These are phyloP conservation scores for Pissodes strobi DNA, from an alignment of 1,140 invertebrate species.

Conservation along the genomic window DNA sequence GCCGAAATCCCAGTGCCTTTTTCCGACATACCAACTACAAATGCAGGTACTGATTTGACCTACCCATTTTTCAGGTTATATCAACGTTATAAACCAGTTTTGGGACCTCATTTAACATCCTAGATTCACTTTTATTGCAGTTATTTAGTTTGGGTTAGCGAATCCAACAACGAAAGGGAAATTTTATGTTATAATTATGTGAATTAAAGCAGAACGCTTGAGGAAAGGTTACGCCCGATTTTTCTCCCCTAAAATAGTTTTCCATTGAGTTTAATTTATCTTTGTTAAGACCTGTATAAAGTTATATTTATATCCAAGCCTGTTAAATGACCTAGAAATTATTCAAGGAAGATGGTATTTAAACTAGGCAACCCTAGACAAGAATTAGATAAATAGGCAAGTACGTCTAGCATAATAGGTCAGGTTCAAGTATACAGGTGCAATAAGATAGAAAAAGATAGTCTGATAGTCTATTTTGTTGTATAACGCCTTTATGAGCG, in stretches of 20 bases:
- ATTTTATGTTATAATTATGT: no score
- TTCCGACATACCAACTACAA: constrained; percentile 40
- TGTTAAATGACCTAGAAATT: constrained; percentile 31
- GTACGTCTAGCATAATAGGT: constrained; percentile 47
- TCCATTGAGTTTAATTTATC: no score
- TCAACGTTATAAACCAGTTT: constrained; percentile 7
- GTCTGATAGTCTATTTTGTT: constrained; percentile 6
- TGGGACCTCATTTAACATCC: background rate
- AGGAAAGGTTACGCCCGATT: no score
- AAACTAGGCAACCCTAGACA: constrained; percentile 45
- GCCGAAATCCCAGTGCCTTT: constrained; percentile 55
- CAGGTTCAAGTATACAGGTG: constrained; percentile 55
- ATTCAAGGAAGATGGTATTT: constrained; percentile 11
- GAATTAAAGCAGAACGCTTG: no score
- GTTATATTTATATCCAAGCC: no score
- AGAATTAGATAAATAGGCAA: constrained; percentile 33
- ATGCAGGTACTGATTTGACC: constrained; percentile 40
- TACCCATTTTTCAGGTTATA: constrained; percentile 29
- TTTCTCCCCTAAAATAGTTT: no score
- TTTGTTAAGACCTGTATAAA: no score
- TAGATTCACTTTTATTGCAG: constrained; percentile 47
- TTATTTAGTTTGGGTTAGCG: constrained; percentile 30
- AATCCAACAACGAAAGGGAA: constrained; percentile 48
- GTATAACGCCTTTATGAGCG: constrained; percentile 37
- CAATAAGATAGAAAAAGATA: constrained; percentile 36